Evolutionary conservation across 2,888 invertebrate genomes (phyloP), one percentile per base, ranked within the genome.

Genomic region (Ecdyonurus torrentis): DNA sequence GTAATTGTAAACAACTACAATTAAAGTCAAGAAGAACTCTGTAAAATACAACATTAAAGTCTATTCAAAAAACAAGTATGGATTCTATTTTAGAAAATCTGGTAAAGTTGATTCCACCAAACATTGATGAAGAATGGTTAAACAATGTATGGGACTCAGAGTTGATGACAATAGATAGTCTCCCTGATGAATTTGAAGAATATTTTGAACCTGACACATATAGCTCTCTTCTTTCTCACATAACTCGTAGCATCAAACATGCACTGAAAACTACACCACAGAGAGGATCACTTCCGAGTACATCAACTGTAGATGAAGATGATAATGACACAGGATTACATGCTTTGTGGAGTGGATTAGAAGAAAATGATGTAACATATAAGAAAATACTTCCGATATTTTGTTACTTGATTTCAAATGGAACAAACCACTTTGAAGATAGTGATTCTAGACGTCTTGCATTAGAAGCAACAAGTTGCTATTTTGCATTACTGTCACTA

Each of bases 51-150:
- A n/a, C n/a, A n/a, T n/a, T n/a, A n/a, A n/a, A n/a, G n/a, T n/a
- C n/a, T n/a, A 73, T 77, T 68, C 73, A 76, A 52, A 77, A 77
- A 23, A 78, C 23, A 58, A 2, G 23, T 58, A 23, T 37, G 19
- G 37, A 37, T 37, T n/a, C n/a, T n/a, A 37, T 37, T 15, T 5
- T 15, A 37, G 37, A 37, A 10, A 37, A 37, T 15, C 15, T 37
- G 37, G 5, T 37, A 15, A 37, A 37, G 37, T 10, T 37, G 15
- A 15, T 37, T 5, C 37, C 37, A 37, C 15, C 37, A 37, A 37
- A 37, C 37, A 37, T 37, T 5, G 37, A 37, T 37, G 37, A 37
- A 37, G 37, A 37, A 37, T 37, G 37, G 37, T 37, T 37, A 15
- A 37, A 5, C 15, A 37, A 15, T 37, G 37, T 37, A 15, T 37